Conservation (phyloP, 2,113 vertebrate species). For the Cromileptes altivelis region DNA sequence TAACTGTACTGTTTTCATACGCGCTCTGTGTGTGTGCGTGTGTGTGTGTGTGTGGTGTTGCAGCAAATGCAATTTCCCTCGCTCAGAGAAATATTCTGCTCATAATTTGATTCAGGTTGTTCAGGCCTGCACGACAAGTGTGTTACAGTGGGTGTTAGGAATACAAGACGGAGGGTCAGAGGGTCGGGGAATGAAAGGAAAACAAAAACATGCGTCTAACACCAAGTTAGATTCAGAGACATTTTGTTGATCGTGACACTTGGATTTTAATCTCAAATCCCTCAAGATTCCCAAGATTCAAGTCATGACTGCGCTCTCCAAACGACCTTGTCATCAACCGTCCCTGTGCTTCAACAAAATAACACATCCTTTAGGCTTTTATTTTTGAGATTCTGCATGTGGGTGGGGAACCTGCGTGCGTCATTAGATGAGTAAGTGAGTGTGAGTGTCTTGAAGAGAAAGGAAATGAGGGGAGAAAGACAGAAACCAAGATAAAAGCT, state of each 20-base stretch:
- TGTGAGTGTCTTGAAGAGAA: constrained; percentile 40
- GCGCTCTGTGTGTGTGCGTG: not conserved
- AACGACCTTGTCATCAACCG: constrained; percentile 10
- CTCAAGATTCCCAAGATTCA: constrained; percentile 24
- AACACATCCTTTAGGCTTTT: constrained; percentile 46
- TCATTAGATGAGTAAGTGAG: constrained; percentile 61
- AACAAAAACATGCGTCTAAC: constrained; percentile 14
- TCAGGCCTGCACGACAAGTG: not conserved
- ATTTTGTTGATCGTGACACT: not conserved
- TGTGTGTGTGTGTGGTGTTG: constrained; percentile 1
- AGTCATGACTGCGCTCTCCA: constrained; percentile 11
- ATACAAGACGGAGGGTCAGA: constrained; percentile 17
- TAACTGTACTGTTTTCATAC: constrained; percentile 24
- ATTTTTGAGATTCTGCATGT: constrained; percentile 55
- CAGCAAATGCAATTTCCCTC: constrained; percentile 49
- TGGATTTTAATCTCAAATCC: constrained; percentile 7
- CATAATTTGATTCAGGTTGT: constrained; percentile 59
- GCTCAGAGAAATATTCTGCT: constrained; percentile 39
- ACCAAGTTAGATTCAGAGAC: not conserved
- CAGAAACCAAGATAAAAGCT: constrained; percentile 38
- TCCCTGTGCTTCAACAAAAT: not conserved
- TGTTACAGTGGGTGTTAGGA: constrained; percentile 4
- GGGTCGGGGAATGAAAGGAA: not conserved
- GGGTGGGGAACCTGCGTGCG: constrained; percentile 58
- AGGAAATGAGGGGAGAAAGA: constrained; percentile 68